Evolutionary conservation across 1,140 invertebrate species (phyloP), one percentile per base, ranked within the genome.

Genomic region (Drosophila aff.): DNA sequence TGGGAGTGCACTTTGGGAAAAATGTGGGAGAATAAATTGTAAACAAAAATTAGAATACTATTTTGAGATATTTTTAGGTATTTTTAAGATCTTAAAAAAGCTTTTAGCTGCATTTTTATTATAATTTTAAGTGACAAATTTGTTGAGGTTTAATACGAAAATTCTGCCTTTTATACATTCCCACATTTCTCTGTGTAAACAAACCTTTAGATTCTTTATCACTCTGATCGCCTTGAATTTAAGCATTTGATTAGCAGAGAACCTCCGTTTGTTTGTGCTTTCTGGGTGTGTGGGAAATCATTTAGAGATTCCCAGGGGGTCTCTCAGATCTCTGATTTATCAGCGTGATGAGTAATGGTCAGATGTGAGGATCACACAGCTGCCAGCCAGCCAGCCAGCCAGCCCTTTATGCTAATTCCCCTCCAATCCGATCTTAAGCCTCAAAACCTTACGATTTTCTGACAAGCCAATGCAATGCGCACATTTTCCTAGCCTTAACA

Each of bases 261-360:
- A 55, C 67, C 44, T 28, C 21, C 43, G 18, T 23, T 55, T 23
- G 28, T 28, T 31, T 16, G 58, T 1, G 64, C 1, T n/a, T 46
- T 26, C 55, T 61, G 75, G 62, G 73, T 77, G 75, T 79, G 82
- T 86, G 82, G 83, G 83, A 86, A 82, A 80, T 49, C 66, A 82
- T 82, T 83, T 87, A 49, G 0, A 9, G 40, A 40, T 41, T 26
- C 44, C 33, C 23, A 10, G 46, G 58, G 71, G 52, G 72, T 28
- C n/a, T 16, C 58, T 28, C 11, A 55, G 46, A 73, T 31, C 58
- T 40, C n/a, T 68, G 50, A 80, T 69, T 64, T 76, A 82, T 68
- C 61, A 73, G 63, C 33, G 53, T 46, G 69, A 77, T 77, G 65
- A 78, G 74, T 78, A 71, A 78, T 78, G 76, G 52, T 71, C 76